A percentile compares a stretch with the other conserved stretches of the same genome.
phyloP scores from a whole-genome alignment of 2,888 invertebrate species.

The Thelaira solivaga region DNA sequence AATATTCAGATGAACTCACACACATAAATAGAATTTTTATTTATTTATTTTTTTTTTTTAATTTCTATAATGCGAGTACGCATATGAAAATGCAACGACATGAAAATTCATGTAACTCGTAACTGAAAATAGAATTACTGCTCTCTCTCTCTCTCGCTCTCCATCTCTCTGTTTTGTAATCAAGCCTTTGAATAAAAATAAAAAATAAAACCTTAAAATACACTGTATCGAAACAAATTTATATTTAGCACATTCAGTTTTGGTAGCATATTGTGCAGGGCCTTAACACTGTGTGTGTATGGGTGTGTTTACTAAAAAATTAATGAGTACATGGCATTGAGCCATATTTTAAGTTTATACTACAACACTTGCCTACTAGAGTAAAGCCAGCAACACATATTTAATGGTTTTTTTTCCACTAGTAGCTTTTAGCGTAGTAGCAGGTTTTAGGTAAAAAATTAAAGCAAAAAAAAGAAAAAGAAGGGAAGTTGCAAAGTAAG shows the following conservation, averaged over 20 bases:
- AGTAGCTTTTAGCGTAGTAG: no score
- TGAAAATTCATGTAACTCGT: slow-evolving; percentile 34
- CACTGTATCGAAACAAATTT: slow-evolving; percentile 18
- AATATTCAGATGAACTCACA: background rate
- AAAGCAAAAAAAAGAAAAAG: no score
- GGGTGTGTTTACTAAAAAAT: slow-evolving; percentile 48
- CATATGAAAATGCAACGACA: slow-evolving; percentile 10
- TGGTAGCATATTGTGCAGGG: slow-evolving; percentile 24
- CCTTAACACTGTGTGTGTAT: no score
- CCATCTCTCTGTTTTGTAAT: no score
- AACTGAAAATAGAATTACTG: background rate
- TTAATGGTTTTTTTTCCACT: no score
- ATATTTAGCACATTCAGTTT: background rate
- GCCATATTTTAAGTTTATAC: slow-evolving; percentile 38
- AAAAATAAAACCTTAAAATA: background rate
- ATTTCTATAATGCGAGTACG: background rate
- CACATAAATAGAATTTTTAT: background rate
- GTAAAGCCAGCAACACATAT: background rate
- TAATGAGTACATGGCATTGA: slow-evolving; percentile 61
- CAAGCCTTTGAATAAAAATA: no score
- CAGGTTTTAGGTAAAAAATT: no score
- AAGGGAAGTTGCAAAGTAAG: no score
- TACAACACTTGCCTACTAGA: background rate
- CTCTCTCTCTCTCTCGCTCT: background rate
- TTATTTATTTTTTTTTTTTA: no score